These are phyloP conservation scores for Leptonema lineaticorne DNA, from an alignment of 1,140 invertebrate species.

Conservation along the genomic window DNA sequence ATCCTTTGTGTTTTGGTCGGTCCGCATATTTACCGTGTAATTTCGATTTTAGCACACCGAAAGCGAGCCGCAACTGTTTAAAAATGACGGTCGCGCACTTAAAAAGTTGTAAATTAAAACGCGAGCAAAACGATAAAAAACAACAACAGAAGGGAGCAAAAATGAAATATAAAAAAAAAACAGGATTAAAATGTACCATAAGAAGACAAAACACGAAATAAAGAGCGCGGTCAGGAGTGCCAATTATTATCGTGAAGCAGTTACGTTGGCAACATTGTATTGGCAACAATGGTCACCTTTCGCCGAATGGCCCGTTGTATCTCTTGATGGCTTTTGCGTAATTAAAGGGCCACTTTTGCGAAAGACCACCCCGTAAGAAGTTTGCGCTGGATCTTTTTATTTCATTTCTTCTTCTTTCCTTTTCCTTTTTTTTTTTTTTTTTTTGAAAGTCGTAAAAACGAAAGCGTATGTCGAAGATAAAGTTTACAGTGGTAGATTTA, in stretches of 20 bases:
- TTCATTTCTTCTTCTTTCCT: too few species aligned
- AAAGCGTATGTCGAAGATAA: too few species aligned
- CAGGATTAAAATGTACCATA: too few species aligned
- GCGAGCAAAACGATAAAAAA: too few species aligned
- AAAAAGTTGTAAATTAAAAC: not conserved
- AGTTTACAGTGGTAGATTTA: too few species aligned
- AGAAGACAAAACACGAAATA: not conserved
- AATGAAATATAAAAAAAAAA: too few species aligned
- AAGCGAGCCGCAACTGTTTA: not conserved
- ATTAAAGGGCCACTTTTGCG: not conserved
- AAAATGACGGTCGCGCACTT: not conserved
- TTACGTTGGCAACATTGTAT: conserved; percentile 9
- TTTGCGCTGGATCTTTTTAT: too few species aligned
- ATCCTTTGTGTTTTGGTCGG: too few species aligned
- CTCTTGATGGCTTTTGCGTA: conserved; percentile 1
- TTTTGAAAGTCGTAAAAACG: too few species aligned
- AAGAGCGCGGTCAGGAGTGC: not conserved
- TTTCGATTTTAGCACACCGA: not conserved
- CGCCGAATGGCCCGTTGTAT: not conserved
- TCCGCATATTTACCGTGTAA: too few species aligned
- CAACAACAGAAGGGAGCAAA: too few species aligned
- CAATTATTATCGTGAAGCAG: not conserved
- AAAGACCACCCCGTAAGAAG: not conserved
- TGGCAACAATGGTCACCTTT: not conserved
- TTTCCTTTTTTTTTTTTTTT: too few species aligned